Evolutionary conservation across 2,113 vertebrate genomes (phyloP).

Genomic region (Nycticorax nycticorax): DNA sequence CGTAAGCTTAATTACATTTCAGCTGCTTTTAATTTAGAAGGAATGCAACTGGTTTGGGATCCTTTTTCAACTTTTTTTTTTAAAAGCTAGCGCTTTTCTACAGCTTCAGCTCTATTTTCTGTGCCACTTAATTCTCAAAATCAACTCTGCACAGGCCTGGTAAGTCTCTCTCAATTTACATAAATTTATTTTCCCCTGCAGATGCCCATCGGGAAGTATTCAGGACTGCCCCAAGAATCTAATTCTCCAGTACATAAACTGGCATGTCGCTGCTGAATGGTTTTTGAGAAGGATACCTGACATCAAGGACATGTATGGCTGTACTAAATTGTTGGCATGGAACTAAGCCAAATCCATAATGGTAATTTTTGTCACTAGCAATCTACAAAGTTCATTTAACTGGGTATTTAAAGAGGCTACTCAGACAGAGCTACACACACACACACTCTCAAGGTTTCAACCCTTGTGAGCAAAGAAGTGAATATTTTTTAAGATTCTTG

Average conservation of each 20-base stretch:
- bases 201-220: neutral
- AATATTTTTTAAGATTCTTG: neutral
- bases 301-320: neutral
- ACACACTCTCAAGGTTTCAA: neutral
- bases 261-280: accelerated
- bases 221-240: neutral
- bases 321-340: neutral
- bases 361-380: neutral
- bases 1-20: neutral
- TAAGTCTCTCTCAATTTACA: neutral
- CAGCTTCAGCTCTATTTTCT: neutral
- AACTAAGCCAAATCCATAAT: neutral
- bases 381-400: neutral
- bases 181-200: neutral
- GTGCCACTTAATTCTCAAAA: neutral
- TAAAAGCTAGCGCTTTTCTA: neutral
- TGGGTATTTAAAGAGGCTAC: neutral
- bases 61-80: neutral
- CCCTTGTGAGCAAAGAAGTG: neutral
- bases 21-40: neutral
- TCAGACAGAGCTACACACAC: neutral
- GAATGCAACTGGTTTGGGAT: neutral
- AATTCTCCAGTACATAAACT: neutral
- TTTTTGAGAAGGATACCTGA: neutral
- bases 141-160: neutral